Evolutionary conservation across 2,888 invertebrate species (phyloP).

Genomic region (Epinotia brunnichana): DNA sequence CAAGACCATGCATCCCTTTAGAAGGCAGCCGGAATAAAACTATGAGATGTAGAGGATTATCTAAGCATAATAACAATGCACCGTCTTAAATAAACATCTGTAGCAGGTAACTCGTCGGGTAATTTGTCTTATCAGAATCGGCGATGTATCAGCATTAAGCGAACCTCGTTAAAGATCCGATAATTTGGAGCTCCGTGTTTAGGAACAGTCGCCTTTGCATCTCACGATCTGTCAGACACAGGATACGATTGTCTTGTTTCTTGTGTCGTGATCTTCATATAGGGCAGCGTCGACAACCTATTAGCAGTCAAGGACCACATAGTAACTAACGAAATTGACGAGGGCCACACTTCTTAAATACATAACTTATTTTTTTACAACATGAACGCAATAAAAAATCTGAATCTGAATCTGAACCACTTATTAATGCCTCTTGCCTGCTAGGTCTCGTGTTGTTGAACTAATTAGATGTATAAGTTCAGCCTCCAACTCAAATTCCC

Average conservation of each 20-base stretch:
- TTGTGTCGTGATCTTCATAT: not conserved
- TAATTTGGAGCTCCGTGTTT: conserved; percentile 31
- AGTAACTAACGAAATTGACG: too few species aligned
- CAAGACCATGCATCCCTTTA: not conserved
- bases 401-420: too few species aligned
- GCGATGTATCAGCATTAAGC: conserved; percentile 40
- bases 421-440: too few species aligned
- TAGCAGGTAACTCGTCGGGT: not conserved
- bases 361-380: too few species aligned
- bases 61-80: not conserved
- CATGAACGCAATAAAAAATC: too few species aligned
- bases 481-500: too few species aligned
- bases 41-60: not conserved
- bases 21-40: not conserved
- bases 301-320: too few species aligned
- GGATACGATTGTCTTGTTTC: not conserved
- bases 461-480: too few species aligned
- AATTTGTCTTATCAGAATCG: conserved; percentile 19
- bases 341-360: too few species aligned
- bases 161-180: conserved; percentile 43
- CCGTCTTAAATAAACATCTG: not conserved
- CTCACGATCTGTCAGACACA: not conserved
- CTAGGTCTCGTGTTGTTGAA: too few species aligned
- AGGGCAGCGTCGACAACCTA: too few species aligned
- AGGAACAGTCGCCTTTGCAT: conserved; percentile 12